phyloP scores from a whole-genome alignment of 1,140 invertebrate genomes.

The Leptinotarsa defecta region DNA sequence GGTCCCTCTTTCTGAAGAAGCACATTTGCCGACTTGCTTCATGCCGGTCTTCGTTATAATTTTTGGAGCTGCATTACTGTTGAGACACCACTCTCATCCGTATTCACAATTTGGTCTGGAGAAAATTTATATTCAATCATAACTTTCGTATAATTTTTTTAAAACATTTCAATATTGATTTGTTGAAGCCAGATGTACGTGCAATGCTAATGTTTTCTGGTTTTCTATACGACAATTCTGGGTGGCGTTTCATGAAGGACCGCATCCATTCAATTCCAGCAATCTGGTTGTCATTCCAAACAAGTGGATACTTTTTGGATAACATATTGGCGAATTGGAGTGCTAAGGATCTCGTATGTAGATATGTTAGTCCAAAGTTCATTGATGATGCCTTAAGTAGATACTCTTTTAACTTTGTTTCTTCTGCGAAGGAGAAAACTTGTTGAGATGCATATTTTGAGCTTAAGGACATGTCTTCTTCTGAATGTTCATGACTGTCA shows the following conservation, averaged over 20 bases:
- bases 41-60: constrained; percentile 51
- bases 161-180: neutral
- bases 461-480: neutral
- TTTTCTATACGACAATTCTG: too few relatives aligned
- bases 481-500: neutral
- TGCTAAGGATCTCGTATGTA: constrained; percentile 5
- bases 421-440: neutral
- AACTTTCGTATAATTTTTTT: constrained; percentile 35
- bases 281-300: too few relatives aligned
- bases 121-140: too few relatives aligned
- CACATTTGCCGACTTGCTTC: constrained; percentile 54
- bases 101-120: neutral
- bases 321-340: neutral
- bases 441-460: neutral
- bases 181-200: too few relatives aligned
- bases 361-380: neutral
- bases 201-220: too few relatives aligned
- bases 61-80: constrained; percentile 56
- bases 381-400: neutral
- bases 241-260: too few relatives aligned
- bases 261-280: too few relatives aligned
- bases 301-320: too few relatives aligned
- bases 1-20: constrained; percentile 46
- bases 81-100: constrained; percentile 54
- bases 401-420: neutral